A percentile compares a stretch with the other conserved stretches of the same genome.
phyloP scores from a whole-genome alignment of 2,113 vertebrate species.

The Zingel zingel region DNA sequence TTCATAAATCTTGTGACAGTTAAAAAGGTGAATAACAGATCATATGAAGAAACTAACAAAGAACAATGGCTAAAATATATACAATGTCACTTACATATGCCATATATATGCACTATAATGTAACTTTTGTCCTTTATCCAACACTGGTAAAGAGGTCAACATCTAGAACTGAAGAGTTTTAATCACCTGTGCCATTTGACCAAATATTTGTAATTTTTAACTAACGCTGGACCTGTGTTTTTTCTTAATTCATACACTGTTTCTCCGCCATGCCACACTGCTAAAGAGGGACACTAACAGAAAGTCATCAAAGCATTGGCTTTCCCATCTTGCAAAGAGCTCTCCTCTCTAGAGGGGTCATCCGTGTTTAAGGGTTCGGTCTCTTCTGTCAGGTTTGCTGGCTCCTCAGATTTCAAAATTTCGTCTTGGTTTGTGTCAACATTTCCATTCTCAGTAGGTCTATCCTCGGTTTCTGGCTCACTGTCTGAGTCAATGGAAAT shows the following conservation, averaged over 20 bases:
- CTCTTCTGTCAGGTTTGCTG: slow-evolving; percentile 35
- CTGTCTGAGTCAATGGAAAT: slow-evolving; percentile 81
- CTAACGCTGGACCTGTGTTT: neutral
- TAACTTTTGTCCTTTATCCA: slow-evolving; percentile 5
- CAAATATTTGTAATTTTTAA: slow-evolving; percentile 24
- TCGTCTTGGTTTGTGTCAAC: slow-evolving; percentile 10
- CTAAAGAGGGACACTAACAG: slow-evolving; percentile 45
- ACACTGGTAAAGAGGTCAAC: neutral
- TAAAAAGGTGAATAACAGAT: slow-evolving; percentile 48
- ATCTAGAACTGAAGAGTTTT: slow-evolving; percentile 21
- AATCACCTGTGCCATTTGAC: slow-evolving; percentile 19
- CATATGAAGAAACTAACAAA: slow-evolving; percentile 63
- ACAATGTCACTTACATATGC: slow-evolving; percentile 60
- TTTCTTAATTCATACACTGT: neutral
- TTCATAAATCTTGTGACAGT: slow-evolving; percentile 46
- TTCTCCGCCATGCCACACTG: slow-evolving; percentile 52
- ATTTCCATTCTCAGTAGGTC: slow-evolving; percentile 75
- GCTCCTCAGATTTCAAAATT: slow-evolving; percentile 27
- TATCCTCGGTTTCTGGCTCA: slow-evolving; percentile 67
- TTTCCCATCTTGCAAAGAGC: slow-evolving; percentile 55
- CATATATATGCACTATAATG: slow-evolving; percentile 51
- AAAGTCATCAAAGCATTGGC: slow-evolving; percentile 47
- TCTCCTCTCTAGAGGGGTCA: slow-evolving; percentile 25
- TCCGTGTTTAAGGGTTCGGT: neutral
- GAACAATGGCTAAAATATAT: slow-evolving; percentile 63